Evolutionary conservation across 2,888 invertebrate species (phyloP), one percentile per base, ranked within the genome.

Genomic region (Drosophila macrospina): DNA sequence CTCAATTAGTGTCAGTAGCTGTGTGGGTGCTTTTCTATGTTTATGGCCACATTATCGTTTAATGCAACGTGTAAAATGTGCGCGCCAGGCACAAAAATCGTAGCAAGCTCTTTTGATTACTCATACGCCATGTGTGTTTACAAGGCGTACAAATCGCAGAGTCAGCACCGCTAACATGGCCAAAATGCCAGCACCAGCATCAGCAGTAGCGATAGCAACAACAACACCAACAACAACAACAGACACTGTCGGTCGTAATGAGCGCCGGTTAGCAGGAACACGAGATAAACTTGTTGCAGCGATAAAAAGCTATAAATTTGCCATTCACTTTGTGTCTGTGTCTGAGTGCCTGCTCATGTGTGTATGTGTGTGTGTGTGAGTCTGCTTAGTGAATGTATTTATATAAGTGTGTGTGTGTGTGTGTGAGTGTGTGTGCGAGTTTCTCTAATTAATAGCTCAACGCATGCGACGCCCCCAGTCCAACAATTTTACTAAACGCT

Each of bases 221-320:
- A 28, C 59, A 60, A 20, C 37, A 54, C 15, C 57, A 62, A 15
- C 59, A 61, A 47, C 30, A 41, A 16, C 32, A 42, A 11, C 51
- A 52, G n/a, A n/a, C 37, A 48, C 39, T 44, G 48, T 54, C 65
- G 65, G 60, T 57, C 76, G 69, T 84, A 84, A 84, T 83, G 86
- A 80, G 86, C 83, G 69, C 57, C 78, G 73, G 82, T 82, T 82
- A 67, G 82, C 73, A 70, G 78, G 69, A 82, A 78, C 75, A 82
- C 65, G 71, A 78, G 86, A 84, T 84, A 83, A 84, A 86, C 83
- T 84, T 84, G 86, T 84, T 84, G 83, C 83, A 76, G 74, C 86
- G 72, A 84, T 83, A 86, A 86, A 76, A 80, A 66, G 72, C 86
- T 62, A 84, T 84, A 84, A 84, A 86, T 83, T 86, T 78, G 24